Base-by-base conservation (phyloP, 2,797 vertebrate genomes). In the Gallirallus australis region DNA sequence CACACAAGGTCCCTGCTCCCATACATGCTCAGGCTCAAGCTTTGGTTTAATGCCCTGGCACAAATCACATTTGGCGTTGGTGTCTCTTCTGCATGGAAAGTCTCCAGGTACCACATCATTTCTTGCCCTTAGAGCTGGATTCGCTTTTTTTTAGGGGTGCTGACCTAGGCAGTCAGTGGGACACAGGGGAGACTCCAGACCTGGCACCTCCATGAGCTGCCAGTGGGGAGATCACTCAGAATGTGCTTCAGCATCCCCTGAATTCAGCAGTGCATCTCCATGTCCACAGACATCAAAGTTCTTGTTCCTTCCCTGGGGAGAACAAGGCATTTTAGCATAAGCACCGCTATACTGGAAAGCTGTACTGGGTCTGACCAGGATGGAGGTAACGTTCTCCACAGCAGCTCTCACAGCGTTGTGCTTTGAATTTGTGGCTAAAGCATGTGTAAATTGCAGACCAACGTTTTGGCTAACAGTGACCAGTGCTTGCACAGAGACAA, bases 391-490 rank as follows among this genome's bases (percentile, higher is more conserved):
- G 0, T 24, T 40, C 52, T 50, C 20, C 52, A 30, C 33, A 65
- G 64, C 68, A 94, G 33, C 23, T 7, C 7, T 0, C 2, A 7
- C 1, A 6, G 2, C 30, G 40, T 3, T 28, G 59, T 50, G 40
- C 54, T 81, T 54, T 12, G 37, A 50, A 12, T 42, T 23, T 82
- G 47, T 31, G 54, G 31, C 40, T 42, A 19, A 65, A 63, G 0
- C 61, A 42, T 48, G 50, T 4, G 27, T 0, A 61, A 47, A 11
- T 40, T 20, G 65, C 50, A 61, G 37, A 33, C 0, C 0, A 2
- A 11, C 11, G 6, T 11, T 77, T 28, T 21, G 48, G 35, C 12
- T 82, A 0, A 5, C 7, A 33, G 27, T 50, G 47, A 89, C 37
- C 31, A 76, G 59, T 19, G 40, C 1, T 45, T 45, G 42, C 42